These are phyloP conservation scores for Drosophila colorata DNA, from an alignment of 2,888 invertebrate genomes.

Conservation along the genomic window DNA sequence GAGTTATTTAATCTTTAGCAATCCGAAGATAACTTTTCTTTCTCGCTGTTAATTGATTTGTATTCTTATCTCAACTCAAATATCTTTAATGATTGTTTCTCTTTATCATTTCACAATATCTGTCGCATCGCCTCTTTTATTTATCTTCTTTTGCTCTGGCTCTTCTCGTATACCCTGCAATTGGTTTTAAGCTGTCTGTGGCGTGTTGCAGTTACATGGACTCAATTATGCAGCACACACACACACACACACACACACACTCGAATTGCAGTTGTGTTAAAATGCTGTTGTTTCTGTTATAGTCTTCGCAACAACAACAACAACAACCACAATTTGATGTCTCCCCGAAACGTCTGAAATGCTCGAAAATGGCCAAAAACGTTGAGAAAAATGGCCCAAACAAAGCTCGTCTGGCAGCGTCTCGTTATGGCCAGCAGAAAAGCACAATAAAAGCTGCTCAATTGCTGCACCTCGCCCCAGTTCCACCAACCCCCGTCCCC, in stretches of 20 bases:
- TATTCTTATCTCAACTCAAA: no score
- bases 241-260: neutral
- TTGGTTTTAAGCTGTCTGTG: constrained; percentile 6
- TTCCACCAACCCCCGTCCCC: neutral
- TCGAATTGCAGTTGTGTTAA: constrained; percentile 2
- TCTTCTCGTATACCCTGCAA: neutral
- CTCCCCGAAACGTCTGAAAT: constrained; percentile 13
- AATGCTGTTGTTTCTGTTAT: neutral
- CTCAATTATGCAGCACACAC: no score
- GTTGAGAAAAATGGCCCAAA: constrained; percentile 30
- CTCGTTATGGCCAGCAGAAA: constrained; percentile 46
- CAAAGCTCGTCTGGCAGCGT: constrained; percentile 33
- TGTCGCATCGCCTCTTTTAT: neutral
- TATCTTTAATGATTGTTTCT: no score
- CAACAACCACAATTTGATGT: neutral
- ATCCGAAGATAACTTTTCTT: no score
- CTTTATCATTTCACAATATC: neutral
- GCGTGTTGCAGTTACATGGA: neutral
- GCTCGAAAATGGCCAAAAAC: constrained; percentile 11
- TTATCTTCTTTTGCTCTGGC: no score
- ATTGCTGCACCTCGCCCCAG: constrained; percentile 35
- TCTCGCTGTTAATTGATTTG: no score
- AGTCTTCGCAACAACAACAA: constrained; percentile 27
- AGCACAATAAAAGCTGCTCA: constrained; percentile 58
- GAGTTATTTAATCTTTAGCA: no score